Conservation (phyloP, 2,888 invertebrate species). For the Azorinus chamasolen region DNA sequence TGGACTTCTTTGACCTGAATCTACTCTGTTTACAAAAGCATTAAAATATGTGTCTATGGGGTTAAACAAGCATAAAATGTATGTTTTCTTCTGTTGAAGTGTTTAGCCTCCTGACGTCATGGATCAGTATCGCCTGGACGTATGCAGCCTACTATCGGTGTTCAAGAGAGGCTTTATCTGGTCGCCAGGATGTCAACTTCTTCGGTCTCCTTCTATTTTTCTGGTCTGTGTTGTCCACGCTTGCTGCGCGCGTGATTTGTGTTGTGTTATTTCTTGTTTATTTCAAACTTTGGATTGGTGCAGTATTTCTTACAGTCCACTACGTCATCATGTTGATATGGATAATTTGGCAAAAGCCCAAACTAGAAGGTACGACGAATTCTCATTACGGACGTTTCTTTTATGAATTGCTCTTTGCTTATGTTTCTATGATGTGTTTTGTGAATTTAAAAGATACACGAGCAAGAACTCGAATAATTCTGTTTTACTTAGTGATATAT, state of each 20-base stretch:
- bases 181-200: slow-evolving; percentile 25
- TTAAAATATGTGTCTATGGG: no score
- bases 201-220: slow-evolving; percentile 25
- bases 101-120: slow-evolving; percentile 31
- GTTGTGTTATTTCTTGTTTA: slow-evolving; percentile 28
- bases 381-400: slow-evolving; percentile 11
- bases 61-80: no score
- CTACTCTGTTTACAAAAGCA: no score
- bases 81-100: slow-evolving; percentile 1
- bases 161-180: slow-evolving; percentile 20
- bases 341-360: slow-evolving; percentile 36
- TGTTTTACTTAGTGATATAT: slow-evolving; percentile 37
- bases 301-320: slow-evolving; percentile 3
- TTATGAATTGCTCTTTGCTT: slow-evolving; percentile 43
- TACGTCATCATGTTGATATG: slow-evolving; percentile 28
- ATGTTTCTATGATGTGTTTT: slow-evolving; percentile 41
- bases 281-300: slow-evolving; percentile 26
- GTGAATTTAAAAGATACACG: slow-evolving; percentile 24
- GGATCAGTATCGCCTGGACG: slow-evolving; percentile 54
- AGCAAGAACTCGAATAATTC: slow-evolving; percentile 16
- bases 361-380: slow-evolving; percentile 24
- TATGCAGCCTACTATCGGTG: slow-evolving; percentile 42
- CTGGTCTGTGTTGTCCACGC: slow-evolving; percentile 20
- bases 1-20: no score
- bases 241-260: slow-evolving; percentile 28